phyloP scores from a whole-genome alignment of 1,140 invertebrate genomes.

The Hydropsyche tenuis region DNA sequence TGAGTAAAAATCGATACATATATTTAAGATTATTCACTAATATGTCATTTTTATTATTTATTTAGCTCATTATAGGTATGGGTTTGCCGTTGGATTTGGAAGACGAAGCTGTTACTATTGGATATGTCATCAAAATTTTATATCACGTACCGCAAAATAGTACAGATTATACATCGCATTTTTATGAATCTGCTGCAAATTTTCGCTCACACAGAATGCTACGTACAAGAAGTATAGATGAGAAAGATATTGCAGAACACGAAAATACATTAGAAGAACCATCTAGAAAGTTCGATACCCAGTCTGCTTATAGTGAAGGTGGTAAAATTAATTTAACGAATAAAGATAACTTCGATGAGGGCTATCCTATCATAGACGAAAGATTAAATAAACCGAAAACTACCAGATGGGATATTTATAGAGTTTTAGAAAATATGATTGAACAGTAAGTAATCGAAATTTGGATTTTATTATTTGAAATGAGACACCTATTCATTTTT shows the following conservation, averaged over 20 bases:
- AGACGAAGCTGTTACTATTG: conserved; percentile 67
- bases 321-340: conserved; percentile 51
- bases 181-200: conserved; percentile 61
- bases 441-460: conserved; percentile 56
- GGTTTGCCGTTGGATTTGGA: conserved; percentile 71
- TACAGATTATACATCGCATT: conserved; percentile 65
- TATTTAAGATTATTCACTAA: too few species aligned
- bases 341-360: conserved; percentile 49
- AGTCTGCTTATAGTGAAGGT: conserved; percentile 54
- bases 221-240: conserved; percentile 31
- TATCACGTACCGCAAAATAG: conserved; percentile 68
- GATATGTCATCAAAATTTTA: conserved; percentile 68
- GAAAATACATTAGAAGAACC: conserved; percentile 35
- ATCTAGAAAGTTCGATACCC: conserved; percentile 51
- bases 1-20: too few species aligned
- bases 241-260: conserved; percentile 20
- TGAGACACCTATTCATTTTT: too few species aligned
- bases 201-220: conserved; percentile 31
- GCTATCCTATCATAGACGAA: conserved; percentile 53
- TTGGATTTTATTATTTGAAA: conserved; percentile 19
- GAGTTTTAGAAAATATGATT: conserved; percentile 64
- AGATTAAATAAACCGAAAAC: conserved; percentile 56
- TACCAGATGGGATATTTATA: conserved; percentile 70
- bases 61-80: conserved; percentile 70
- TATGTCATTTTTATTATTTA: background rate